Conservation (phyloP, 1,140 invertebrate genomes). For the Samia ricini region DNA sequence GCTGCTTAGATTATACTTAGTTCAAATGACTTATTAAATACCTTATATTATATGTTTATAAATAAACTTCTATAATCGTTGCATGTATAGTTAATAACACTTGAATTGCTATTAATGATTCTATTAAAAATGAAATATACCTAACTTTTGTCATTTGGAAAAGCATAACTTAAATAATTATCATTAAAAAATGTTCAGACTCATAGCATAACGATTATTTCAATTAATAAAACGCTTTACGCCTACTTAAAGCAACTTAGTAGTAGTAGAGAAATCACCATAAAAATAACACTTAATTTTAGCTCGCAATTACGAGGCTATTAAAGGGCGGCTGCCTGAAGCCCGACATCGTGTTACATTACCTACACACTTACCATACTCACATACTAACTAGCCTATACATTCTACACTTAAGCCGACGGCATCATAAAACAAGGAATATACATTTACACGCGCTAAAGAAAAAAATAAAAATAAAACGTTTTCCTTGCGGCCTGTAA, state of each 20-base stretch:
- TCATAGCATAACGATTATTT: conserved; percentile 31
- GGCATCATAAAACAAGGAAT: conserved; percentile 45
- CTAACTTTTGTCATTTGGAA: not conserved
- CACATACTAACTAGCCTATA: conserved; percentile 40
- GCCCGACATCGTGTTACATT: conserved; percentile 60
- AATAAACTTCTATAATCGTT: not conserved
- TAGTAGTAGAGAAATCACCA: conserved; percentile 75
- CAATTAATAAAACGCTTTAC: conserved; percentile 73
- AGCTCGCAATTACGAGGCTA: conserved; percentile 69
- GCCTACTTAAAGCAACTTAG: conserved; percentile 73
- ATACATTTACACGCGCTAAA: conserved; percentile 30
- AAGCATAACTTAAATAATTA: not conserved
- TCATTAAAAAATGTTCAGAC: not conserved
- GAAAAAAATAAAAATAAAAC: conserved; percentile 19
- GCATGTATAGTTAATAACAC: not conserved
- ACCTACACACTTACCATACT: conserved; percentile 48
- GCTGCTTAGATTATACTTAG: not conserved
- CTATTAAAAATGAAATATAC: not conserved
- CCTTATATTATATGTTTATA: not conserved
- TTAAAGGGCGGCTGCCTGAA: conserved; percentile 68
- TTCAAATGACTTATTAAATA: not conserved
- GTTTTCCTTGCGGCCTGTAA: conserved; percentile 16
- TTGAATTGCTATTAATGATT: not conserved
- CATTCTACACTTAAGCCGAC: conserved; percentile 43
- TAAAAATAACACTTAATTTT: conserved; percentile 78